These are phyloP conservation scores for Lottia gigantea DNA, from an alignment of 2,888 invertebrate species.

Conservation along the genomic window DNA sequence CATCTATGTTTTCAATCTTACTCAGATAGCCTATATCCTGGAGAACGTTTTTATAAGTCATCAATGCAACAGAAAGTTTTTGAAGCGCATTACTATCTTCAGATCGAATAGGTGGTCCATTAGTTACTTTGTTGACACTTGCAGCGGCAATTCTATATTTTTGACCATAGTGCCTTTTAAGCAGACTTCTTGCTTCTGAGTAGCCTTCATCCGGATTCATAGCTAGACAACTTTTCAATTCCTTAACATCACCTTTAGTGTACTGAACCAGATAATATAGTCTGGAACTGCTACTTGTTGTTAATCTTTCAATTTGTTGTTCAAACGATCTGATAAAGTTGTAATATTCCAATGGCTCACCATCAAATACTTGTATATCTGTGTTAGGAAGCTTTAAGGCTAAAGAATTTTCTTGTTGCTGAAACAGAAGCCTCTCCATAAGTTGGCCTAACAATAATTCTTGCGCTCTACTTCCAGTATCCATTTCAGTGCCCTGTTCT, in stretches of 20 bases:
- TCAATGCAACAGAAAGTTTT: not conserved
- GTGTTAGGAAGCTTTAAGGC: not conserved
- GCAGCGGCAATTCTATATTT: not conserved
- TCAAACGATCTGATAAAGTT: slow-evolving; percentile 8
- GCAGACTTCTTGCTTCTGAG: not conserved
- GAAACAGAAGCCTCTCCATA: not conserved
- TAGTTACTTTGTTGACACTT: not conserved
- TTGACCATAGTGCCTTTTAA: not conserved
- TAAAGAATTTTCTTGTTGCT: not conserved
- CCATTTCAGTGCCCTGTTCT: too few species aligned
- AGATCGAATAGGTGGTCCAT: not conserved
- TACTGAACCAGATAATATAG: not conserved
- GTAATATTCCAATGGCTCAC: not conserved
- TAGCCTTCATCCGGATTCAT: not conserved
- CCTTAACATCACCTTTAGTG: not conserved
- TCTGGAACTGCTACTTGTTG: not conserved
- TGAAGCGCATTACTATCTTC: not conserved
- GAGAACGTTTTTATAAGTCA: not conserved
- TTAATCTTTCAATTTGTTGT: not conserved
- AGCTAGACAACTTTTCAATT: not conserved
- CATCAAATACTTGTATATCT: not conserved
- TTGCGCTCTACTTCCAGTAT: too few species aligned
- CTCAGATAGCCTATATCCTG: not conserved
- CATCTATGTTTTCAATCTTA: not conserved
- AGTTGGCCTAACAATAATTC: not conserved